Base-by-base conservation (phyloP, 1,140 invertebrate species). In the Brachionus paranguensis region DNA sequence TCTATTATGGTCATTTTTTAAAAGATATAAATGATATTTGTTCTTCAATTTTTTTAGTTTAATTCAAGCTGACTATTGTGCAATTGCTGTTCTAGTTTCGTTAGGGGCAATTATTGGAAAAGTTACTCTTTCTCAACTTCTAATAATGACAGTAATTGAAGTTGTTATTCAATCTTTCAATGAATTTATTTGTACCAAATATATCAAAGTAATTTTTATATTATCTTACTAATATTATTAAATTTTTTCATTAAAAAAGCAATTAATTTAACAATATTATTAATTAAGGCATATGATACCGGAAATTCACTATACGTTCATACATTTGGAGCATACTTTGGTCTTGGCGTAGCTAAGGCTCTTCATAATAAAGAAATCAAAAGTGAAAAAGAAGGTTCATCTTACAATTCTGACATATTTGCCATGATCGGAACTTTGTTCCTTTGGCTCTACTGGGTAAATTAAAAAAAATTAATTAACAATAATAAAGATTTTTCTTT, bases 251-350 rank as follows among this genome's bases (percentile, higher is more conserved):
- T 24, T 1, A 24, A 24, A 33, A 68, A 12, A 17, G 0, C 1
- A 33, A 37, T 6, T 37, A 24, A 4, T 84, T 53, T 72, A 5
- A 37, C 65, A 33, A 24, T 24, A 8, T 11, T 70, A 78, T 37
- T 37, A 1, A n/a, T 27, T 45, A 14, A 92, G 91, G 91, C 90
- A 8, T 87, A 89, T 45, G 92, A 93, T 86, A 89, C 91, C 41
- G 92, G 96, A n/a, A 95, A 84, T 24, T 97, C 96, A 1, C 96
- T 98, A 88, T 94, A 94, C 78, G 94, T 98, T 68, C 96, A 98
- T 86, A 92, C 93, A 0, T 98, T 97, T 87, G 96, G 96, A 0
- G 96, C 96, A 24, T 97, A 98, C 88, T 99, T 97, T 88, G 96
- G 96, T 7, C 88, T 98, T 29, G 94, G 93, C 0, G 93, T 93